Percentiles rank a stretch among this genome's conserved stretches.
phyloP scores from a whole-genome alignment of 1,140 invertebrate genomes.

The Tribolium madens region DNA sequence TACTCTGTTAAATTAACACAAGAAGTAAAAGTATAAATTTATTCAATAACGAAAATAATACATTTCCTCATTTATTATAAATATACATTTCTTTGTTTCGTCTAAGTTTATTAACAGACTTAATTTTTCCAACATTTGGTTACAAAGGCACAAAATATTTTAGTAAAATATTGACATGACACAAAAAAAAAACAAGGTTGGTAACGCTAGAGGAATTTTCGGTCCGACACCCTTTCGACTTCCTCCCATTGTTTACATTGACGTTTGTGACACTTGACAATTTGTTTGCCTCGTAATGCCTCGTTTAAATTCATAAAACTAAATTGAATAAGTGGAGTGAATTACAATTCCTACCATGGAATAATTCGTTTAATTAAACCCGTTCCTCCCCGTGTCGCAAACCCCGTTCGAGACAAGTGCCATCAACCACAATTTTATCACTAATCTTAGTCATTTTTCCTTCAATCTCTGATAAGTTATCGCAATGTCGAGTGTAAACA shows the following conservation, averaged over 20 bases:
- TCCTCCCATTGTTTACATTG: background rate
- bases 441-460: conserved; percentile 15
- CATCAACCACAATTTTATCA: background rate
- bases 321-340: conserved; percentile 59
- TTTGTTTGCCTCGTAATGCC: conserved; percentile 39
- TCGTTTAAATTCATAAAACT: conserved; percentile 54
- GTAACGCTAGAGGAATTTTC: no score
- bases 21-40: conserved; percentile 28
- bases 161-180: background rate
- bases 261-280: background rate
- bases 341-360: conserved; percentile 46
- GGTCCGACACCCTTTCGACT: background rate
- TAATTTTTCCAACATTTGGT: conserved; percentile 31
- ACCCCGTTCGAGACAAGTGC: conserved; percentile 12
- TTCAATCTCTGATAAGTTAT: conserved; percentile 40
- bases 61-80: conserved; percentile 38
- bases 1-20: no score
- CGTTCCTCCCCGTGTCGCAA: conserved; percentile 3
- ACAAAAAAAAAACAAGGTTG: background rate
- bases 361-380: conserved; percentile 49
- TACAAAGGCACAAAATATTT: conserved; percentile 44
- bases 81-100: conserved; percentile 37
- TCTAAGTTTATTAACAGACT: conserved; percentile 38
- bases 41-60: conserved; percentile 34
- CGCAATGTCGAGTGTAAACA: conserved; percentile 24